A percentile compares a stretch with the other conserved stretches of the same genome.
Evolutionary conservation across 2,888 invertebrate genomes (phyloP).

Genomic region (Zaprionus obscuricornis): DNA sequence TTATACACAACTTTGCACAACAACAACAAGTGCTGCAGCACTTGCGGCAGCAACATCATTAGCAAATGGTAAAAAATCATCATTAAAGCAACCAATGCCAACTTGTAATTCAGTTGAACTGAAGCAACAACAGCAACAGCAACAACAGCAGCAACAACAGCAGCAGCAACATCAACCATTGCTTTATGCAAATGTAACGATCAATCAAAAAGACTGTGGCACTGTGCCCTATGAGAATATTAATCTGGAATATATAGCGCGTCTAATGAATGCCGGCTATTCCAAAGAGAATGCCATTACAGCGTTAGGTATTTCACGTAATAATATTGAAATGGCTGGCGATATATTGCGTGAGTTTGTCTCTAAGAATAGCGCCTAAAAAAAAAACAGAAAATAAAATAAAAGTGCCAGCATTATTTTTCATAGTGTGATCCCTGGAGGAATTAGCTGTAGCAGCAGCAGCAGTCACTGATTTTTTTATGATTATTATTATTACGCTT

Average conservation of each 20-base stretch:
- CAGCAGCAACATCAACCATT: slow-evolving; percentile 76
- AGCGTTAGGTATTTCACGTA: slow-evolving; percentile 95
- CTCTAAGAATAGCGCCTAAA: slow-evolving; percentile 85
- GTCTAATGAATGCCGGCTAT: slow-evolving; percentile 94
- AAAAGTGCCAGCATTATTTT: too few relatives aligned
- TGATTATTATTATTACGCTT: not conserved
- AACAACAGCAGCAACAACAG: slow-evolving; percentile 37
- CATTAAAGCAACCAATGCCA: slow-evolving; percentile 39
- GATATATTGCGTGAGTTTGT: slow-evolving; percentile 97
- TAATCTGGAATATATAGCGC: slow-evolving; percentile 95
- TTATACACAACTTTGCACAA: slow-evolving; percentile 72
- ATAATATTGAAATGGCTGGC: slow-evolving; percentile 97
- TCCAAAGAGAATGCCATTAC: slow-evolving; percentile 95
- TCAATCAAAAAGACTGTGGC: slow-evolving; percentile 83
- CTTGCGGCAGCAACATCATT: slow-evolving; percentile 52
- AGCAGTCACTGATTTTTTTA: slow-evolving; percentile 13
- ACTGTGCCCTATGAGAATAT: slow-evolving; percentile 92
- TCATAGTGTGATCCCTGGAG: slow-evolving; percentile 37
- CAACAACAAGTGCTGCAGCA: slow-evolving; percentile 67
- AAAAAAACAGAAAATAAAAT: too few relatives aligned
- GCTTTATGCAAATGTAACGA: slow-evolving; percentile 84
- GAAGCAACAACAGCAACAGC: slow-evolving; percentile 30
- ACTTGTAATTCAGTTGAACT: slow-evolving; percentile 36
- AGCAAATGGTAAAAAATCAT: slow-evolving; percentile 49
- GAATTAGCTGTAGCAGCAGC: slow-evolving; percentile 13